Evolutionary conservation across 2,797 vertebrate genomes (phyloP).

Genomic region (Gadopsis bispinosus): DNA sequence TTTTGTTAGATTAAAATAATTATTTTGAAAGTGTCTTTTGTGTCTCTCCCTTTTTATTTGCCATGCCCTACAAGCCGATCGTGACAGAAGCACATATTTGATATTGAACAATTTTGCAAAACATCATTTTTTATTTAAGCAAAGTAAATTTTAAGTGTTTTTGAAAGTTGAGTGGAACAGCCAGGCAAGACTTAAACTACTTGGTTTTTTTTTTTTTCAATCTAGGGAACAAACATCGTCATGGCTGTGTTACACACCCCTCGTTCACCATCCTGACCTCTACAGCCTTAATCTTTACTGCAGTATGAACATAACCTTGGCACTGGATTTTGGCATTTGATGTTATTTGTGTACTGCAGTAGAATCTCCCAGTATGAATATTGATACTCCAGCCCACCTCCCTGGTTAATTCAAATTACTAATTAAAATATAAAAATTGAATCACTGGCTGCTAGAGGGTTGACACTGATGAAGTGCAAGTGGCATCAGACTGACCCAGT

Average conservation of each 20-base stretch:
- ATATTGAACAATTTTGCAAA: neutral
- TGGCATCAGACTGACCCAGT: slow-evolving; percentile 18
- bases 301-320: neutral
- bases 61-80: neutral
- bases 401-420: neutral
- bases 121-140: neutral
- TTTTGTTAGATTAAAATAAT: no score
- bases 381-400: neutral
- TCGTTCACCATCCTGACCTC: neutral
- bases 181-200: neutral
- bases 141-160: no score
- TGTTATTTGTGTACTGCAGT: neutral
- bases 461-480: no score
- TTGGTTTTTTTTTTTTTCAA: no score
- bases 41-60: neutral
- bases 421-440: neutral
- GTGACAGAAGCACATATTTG: neutral
- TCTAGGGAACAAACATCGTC: neutral
- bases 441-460: neutral
- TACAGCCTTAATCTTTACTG: neutral
- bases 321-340: neutral
- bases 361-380: neutral
- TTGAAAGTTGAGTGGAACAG: no score
- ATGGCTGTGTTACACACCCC: neutral
- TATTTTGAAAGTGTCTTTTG: neutral